A percentile compares a stretch with the other conserved stretches of the same genome.
Evolutionary conservation across 2,113 vertebrate genomes (phyloP).

Genomic region (Leucoraja erinaceus): DNA sequence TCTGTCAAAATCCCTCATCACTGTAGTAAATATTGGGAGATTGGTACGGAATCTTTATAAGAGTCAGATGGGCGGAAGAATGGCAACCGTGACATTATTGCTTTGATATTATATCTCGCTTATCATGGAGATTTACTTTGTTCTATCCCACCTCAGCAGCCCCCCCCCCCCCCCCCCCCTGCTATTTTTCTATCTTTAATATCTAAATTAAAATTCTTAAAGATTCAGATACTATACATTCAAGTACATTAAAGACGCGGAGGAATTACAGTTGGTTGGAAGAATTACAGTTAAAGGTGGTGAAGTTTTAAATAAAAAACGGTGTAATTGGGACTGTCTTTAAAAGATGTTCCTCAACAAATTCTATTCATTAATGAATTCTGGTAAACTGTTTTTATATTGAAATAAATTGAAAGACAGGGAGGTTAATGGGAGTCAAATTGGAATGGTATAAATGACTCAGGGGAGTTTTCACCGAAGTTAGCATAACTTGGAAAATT

Average conservation of each 20-base stretch:
- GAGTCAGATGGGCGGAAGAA: too few relatives aligned
- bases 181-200: neutral
- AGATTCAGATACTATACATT: neutral
- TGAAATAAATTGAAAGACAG: conserved; percentile 7
- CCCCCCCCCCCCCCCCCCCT: too few relatives aligned
- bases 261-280: neutral
- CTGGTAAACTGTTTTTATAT: conserved; percentile 2
- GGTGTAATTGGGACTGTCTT: neutral
- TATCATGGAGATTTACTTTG: too few relatives aligned
- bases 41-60: too few relatives aligned
- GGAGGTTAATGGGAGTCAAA: conserved; percentile 33
- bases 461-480: conserved; percentile 24
- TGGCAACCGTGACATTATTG: too few relatives aligned
- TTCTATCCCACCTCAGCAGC: too few relatives aligned
- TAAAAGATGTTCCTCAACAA: neutral
- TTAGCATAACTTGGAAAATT: conserved; percentile 3
- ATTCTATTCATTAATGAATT: neutral
- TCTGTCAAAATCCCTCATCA: too few relatives aligned
- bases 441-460: neutral
- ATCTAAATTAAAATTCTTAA: neutral
- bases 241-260: neutral
- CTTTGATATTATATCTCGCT: too few relatives aligned
- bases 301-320: neutral
- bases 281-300: neutral
- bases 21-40: too few relatives aligned